Conservation (phyloP, 2,888 invertebrate species). For the Drosophila testacea region DNA sequence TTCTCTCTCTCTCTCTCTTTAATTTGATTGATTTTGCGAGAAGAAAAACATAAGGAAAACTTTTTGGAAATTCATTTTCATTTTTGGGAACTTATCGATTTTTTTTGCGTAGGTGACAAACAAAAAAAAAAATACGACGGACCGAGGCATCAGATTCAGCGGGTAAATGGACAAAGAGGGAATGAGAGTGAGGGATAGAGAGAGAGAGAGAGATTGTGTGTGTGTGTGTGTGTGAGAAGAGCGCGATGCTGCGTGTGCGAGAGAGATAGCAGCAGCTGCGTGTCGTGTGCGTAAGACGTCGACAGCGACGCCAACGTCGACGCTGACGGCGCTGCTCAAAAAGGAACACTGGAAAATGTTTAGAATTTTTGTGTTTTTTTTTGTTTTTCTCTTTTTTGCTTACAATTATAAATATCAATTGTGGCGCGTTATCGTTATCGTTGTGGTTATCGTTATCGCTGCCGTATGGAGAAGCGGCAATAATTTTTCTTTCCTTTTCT, state of each 20-base stretch:
- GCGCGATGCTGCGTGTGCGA: conserved; percentile 42
- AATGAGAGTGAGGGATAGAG: background rate
- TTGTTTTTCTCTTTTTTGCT: conserved; percentile 23
- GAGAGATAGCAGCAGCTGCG: conserved; percentile 56
- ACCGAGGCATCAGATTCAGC: background rate
- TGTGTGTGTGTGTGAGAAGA: conserved; percentile 1
- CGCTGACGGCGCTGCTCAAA: conserved; percentile 14
- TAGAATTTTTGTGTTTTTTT: conserved; percentile 1
- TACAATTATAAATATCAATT: conserved; percentile 39
- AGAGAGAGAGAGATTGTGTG: background rate
- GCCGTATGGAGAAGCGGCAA: too few relatives aligned
- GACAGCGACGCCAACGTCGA: conserved; percentile 17
- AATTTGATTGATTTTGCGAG: conserved; percentile 52
- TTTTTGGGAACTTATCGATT: conserved; percentile 41
- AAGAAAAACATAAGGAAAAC: background rate
- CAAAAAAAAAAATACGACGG: background rate
- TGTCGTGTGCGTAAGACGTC: conserved; percentile 56
- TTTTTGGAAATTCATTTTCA: conserved; percentile 15
- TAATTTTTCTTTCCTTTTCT: too few relatives aligned
- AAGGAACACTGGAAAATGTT: conserved; percentile 43
- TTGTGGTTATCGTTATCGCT: conserved; percentile 12
- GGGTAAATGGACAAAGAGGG: background rate
- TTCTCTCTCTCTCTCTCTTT: conserved; percentile 17
- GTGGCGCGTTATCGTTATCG: conserved; percentile 17
- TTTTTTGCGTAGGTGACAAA: conserved; percentile 67